Conservation (phyloP, 2,797 vertebrate genomes). For the Enteromius treurensis region DNA sequence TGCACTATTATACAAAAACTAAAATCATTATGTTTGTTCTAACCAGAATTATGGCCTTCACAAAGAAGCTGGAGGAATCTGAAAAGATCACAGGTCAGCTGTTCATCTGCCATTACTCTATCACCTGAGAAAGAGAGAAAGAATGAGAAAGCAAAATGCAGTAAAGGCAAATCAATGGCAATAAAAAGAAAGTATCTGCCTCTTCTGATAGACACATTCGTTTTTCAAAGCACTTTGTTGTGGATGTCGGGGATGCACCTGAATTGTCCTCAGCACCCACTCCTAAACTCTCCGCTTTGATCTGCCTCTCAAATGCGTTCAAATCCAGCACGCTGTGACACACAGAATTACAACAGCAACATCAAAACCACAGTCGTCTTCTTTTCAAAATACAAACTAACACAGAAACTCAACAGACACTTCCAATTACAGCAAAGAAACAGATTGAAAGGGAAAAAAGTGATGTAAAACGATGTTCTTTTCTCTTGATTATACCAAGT, state of each 20-base stretch:
- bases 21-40: constrained; percentile 35
- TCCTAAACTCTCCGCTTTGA: constrained; percentile 96
- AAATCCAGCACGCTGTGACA: constrained; percentile 89
- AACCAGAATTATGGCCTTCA: constrained; percentile 97
- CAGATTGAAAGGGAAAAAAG: constrained; percentile 5
- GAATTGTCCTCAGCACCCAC: constrained; percentile 91
- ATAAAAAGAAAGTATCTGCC: constrained; percentile 56
- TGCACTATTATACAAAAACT: neutral
- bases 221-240: constrained; percentile 41
- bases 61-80: constrained; percentile 95
- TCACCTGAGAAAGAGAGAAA: constrained; percentile 77
- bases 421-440: constrained; percentile 3
- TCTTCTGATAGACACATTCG: constrained; percentile 48
- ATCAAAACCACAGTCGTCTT: constrained; percentile 38
- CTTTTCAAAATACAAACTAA: neutral
- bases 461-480: constrained; percentile 4
- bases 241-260: constrained; percentile 80
- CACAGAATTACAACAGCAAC: constrained; percentile 9
- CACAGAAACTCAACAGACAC: constrained; percentile 8
- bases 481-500: constrained; percentile 21
- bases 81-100: constrained; percentile 93
- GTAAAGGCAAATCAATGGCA: constrained; percentile 62
- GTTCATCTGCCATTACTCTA: constrained; percentile 91
- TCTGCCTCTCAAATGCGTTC: constrained; percentile 95
- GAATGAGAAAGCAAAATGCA: constrained; percentile 67